These are phyloP conservation scores for Euzetes globulus DNA, from an alignment of 2,888 invertebrate species.

Conservation along the genomic window DNA sequence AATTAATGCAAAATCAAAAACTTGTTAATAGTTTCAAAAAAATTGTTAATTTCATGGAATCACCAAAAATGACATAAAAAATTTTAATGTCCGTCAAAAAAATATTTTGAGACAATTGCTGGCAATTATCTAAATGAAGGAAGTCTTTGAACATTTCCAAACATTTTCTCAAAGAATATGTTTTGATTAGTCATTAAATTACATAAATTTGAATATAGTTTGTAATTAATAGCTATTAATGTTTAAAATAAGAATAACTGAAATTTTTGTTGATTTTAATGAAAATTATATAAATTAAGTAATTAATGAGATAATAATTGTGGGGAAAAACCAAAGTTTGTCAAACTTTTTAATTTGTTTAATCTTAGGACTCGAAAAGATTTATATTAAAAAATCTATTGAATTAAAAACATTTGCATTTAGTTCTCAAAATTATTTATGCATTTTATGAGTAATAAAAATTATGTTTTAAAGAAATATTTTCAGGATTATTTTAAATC, in stretches of 20 bases:
- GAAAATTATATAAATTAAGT: background rate
- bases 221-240: background rate
- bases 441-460: too few relatives aligned
- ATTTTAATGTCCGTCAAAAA: too few relatives aligned
- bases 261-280: background rate
- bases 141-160: background rate
- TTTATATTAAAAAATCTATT: background rate
- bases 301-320: background rate
- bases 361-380: too few relatives aligned
- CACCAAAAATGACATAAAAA: too few relatives aligned
- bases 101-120: background rate
- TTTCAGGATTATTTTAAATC: too few relatives aligned
- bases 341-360: background rate
- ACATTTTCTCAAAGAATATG: background rate
- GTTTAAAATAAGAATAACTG: background rate
- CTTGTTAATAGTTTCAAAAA: too few relatives aligned
- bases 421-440: too few relatives aligned
- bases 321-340: background rate
- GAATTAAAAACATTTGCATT: too few relatives aligned
- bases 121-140: background rate
- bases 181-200: background rate
- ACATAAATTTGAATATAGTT: background rate
- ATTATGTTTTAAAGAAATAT: too few relatives aligned
- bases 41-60: too few relatives aligned
- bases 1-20: too few relatives aligned